Percentiles rank a stretch among this genome's conserved stretches.
These are phyloP conservation scores for Eurystomus gularis DNA, from an alignment of 2,113 vertebrate species.

Conservation along the genomic window DNA sequence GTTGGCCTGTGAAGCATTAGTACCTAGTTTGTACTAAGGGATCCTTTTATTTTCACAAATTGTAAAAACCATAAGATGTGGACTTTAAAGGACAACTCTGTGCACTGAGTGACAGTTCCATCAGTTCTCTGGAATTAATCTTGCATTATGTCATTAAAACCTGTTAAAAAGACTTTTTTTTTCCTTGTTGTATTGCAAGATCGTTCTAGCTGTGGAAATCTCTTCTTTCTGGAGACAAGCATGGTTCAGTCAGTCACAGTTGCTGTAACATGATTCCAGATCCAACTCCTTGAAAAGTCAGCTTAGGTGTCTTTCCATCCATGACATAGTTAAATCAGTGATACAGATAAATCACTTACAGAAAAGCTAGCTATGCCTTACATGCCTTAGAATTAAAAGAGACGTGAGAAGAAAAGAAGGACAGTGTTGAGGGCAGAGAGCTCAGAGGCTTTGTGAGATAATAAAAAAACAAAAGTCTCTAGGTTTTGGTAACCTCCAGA, in stretches of 20 bases:
- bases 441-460: neutral
- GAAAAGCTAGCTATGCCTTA: neutral
- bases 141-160: neutral
- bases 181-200: neutral
- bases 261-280: neutral
- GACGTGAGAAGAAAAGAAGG: neutral
- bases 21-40: neutral
- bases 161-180: neutral
- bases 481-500: neutral
- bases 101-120: neutral
- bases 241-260: neutral
- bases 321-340: neutral
- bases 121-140: neutral
- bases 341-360: neutral
- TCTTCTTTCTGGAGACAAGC: neutral
- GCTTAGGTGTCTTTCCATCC: neutral
- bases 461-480: neutral
- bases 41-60: neutral
- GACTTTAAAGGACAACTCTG: neutral
- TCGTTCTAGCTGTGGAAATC: neutral
- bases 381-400: neutral
- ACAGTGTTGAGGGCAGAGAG: neutral
- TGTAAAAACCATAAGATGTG: neutral
- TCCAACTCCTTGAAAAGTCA: neutral
- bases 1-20: neutral